Evolutionary conservation across 2,888 invertebrate species (phyloP).

Genomic region (Hoplodrina blanda): DNA sequence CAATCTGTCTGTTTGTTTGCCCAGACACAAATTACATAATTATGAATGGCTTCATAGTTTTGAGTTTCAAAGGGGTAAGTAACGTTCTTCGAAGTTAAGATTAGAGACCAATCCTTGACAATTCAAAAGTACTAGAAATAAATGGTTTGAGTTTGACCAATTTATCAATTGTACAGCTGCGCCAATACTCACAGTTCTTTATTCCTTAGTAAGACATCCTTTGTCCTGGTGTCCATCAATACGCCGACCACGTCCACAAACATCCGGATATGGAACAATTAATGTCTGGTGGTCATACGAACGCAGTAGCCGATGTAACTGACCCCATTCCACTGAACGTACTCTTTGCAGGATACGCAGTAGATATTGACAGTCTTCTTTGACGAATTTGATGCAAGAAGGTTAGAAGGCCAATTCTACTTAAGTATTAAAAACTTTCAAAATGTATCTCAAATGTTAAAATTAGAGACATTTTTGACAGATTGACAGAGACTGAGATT

Average conservation of each 20-base stretch:
- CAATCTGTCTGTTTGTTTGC: too few relatives aligned
- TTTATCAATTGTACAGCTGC: slow-evolving; percentile 23
- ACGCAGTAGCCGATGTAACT: slow-evolving; percentile 16
- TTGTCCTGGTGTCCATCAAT: slow-evolving; percentile 25
- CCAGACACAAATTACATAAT: too few relatives aligned
- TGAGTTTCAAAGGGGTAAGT: too few relatives aligned
- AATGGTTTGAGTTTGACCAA: too few relatives aligned
- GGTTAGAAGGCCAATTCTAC: background rate
- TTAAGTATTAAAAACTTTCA: too few relatives aligned
- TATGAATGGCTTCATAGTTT: too few relatives aligned
- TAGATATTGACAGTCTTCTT: background rate
- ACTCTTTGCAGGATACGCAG: background rate
- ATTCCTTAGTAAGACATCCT: slow-evolving; percentile 23
- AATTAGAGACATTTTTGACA: too few relatives aligned
- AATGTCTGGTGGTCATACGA: slow-evolving; percentile 26
- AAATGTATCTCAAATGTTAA: too few relatives aligned
- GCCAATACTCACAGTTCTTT: background rate
- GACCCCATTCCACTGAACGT: slow-evolving; percentile 17
- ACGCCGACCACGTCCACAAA: slow-evolving; percentile 36
- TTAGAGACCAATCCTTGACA: too few relatives aligned
- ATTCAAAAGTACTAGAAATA: too few relatives aligned
- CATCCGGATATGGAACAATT: slow-evolving; percentile 49
- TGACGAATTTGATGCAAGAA: background rate
- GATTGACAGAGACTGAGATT: too few relatives aligned
- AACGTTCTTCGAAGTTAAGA: too few relatives aligned